Base-by-base conservation (phyloP, 2,113 vertebrate species). In the Oryzias woworae region DNA sequence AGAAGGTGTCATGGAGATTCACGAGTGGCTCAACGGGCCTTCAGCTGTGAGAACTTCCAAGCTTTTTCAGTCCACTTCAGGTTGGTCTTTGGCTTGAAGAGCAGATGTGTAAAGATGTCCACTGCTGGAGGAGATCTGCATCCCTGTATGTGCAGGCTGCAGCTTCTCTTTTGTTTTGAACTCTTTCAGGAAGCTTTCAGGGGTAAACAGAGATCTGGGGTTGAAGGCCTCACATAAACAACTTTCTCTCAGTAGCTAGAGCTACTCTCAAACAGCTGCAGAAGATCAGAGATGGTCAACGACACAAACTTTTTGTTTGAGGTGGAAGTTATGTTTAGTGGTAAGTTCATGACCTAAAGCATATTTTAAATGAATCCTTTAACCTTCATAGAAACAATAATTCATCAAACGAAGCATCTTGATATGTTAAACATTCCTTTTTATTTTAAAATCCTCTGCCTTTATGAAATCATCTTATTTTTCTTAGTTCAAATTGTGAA, bases 221-320 rank as follows among this genome's bases (percentile, higher is more conserved):
- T 73, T 73, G 77, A 14, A 65, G 53, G 65, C 53, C 77, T 68
- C 26, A 74, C 68, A 71, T 62, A 81, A 78, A 80, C 82, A 81
- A 56, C 23, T 36, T 23, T 63, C 52, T 41, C 62, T 72, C 36
- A 26, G 58, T 42, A 44, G 65, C 22, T 26, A 61, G 46, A 67
- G 73, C 62, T 20, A 5, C 18, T 44, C 14, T 69, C 58, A 20
- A 24, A 77, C 83, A 85, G 72, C 78, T 82, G 82, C 66, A 66
- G 46, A 41, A 24, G 68, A 67, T 86, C 82, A 77, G 20, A 58
- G 65, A 60, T 8, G 18, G 53, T 46, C 13, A 46, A 6, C n/a
- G 4, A 5, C 45, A 7, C 45, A n/a, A n/a, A 7, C 45, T 17
- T 16, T 14, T 46, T 14, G 14, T 46, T 14, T 46, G 44, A 45